Evolutionary conservation across 2,888 invertebrate species (phyloP).

Genomic region (Lasioglossum leucozonium): DNA sequence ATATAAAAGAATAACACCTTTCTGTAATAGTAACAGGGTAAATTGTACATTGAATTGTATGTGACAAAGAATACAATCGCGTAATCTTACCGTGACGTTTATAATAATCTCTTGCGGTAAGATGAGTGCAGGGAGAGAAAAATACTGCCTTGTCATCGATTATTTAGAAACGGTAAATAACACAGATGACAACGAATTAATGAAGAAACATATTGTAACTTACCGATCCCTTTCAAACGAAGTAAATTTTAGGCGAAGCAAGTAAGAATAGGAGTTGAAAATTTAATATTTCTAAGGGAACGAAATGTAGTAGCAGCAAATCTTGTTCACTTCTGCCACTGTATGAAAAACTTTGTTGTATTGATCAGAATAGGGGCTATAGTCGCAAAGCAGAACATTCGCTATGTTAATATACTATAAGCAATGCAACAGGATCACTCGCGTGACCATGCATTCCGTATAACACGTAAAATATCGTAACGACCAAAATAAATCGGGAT

Average conservation of each 20-base stretch:
- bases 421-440: neutral
- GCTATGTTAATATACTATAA: neutral
- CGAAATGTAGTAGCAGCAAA: neutral
- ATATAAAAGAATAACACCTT: neutral
- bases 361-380: constrained; percentile 38
- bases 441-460: neutral
- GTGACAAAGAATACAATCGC: neutral
- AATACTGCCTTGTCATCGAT: neutral
- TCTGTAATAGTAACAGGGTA: neutral
- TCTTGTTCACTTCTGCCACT: neutral
- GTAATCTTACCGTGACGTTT: neutral
- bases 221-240: neutral
- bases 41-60: neutral
- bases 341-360: constrained; percentile 23
- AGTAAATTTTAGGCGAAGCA: neutral
- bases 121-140: neutral
- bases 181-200: neutral
- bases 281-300: neutral
- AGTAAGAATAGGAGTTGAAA: neutral
- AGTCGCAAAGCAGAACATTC: constrained; percentile 14
- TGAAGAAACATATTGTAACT: neutral
- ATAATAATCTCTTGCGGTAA: neutral
- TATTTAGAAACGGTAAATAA: neutral
- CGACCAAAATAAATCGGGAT: neutral
- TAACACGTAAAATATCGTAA: neutral